phyloP scores from a whole-genome alignment of 1,140 invertebrate species.

The Drosophila nasuta region DNA sequence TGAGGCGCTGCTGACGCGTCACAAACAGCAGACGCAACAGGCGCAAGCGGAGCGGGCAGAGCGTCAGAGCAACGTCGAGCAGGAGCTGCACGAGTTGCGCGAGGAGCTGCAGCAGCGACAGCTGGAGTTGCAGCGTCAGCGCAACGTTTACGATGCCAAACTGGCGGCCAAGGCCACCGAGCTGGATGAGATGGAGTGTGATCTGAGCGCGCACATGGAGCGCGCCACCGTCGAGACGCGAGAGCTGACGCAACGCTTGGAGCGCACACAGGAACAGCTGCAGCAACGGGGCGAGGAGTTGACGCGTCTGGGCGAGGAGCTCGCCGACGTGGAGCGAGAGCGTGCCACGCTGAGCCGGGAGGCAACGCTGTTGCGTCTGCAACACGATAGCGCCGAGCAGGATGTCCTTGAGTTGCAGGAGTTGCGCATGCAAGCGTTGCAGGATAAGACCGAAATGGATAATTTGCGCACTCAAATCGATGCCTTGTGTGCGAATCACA shows the following conservation, averaged over 20 bases:
- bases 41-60: conserved; percentile 44
- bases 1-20: conserved; percentile 33
- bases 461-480: conserved; percentile 78
- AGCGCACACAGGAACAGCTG: conserved; percentile 86
- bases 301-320: conserved; percentile 82
- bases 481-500: conserved; percentile 72
- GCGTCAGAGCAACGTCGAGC: conserved; percentile 50
- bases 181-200: conserved; percentile 87
- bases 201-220: conserved; percentile 88
- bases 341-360: conserved; percentile 68
- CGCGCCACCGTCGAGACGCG: conserved; percentile 86
- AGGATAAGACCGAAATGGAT: conserved; percentile 83
- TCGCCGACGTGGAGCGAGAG: conserved; percentile 77
- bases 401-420: conserved; percentile 79
- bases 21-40: conserved; percentile 34
- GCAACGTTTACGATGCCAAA: conserved; percentile 86
- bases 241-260: conserved; percentile 84
- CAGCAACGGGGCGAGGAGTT: conserved; percentile 85
- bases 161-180: conserved; percentile 86
- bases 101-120: conserved; percentile 85
- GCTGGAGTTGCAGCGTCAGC: conserved; percentile 85
- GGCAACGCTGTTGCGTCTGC: conserved; percentile 67
- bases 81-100: conserved; percentile 82
- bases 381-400: conserved; percentile 81
- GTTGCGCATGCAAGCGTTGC: conserved; percentile 80